Evolutionary conservation across 2,888 invertebrate genomes (phyloP).

Genomic region (Tenthredo distinguenda): DNA sequence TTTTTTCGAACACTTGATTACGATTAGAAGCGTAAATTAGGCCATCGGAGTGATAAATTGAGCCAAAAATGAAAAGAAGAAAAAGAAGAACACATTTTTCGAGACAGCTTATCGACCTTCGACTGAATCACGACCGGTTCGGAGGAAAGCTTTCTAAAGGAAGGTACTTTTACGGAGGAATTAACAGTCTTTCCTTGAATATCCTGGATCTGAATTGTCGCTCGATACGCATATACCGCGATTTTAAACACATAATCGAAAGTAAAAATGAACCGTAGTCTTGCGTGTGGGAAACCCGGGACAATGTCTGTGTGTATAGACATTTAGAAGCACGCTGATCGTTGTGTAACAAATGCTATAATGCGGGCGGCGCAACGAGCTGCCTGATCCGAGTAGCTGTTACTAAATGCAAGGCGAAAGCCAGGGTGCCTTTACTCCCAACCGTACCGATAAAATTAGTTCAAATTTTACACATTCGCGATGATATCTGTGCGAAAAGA

Average conservation of each 20-base stretch:
- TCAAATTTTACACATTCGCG: neutral
- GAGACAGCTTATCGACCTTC: conserved; percentile 30
- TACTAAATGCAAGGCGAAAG: conserved; percentile 48
- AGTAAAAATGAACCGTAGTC: neutral
- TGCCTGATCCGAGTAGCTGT: conserved; percentile 8
- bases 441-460: neutral
- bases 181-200: conserved; percentile 1
- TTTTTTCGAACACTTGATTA: neutral
- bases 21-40: conserved; percentile 36
- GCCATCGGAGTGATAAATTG: conserved; percentile 39
- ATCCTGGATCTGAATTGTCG: neutral
- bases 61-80: neutral
- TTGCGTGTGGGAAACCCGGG: neutral
- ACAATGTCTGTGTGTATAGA: conserved; percentile 10
- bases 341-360: conserved; percentile 41
- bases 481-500: neutral
- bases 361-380: conserved; percentile 34
- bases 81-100: neutral
- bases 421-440: neutral
- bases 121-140: neutral
- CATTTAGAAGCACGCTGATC: conserved; percentile 23
- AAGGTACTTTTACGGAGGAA: neutral
- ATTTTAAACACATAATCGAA: neutral
- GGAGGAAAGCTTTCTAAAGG: neutral
- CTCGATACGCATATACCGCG: neutral